Evolutionary conservation across 2,888 invertebrate species (phyloP).

Genomic region (Argyresthia goedartella): DNA sequence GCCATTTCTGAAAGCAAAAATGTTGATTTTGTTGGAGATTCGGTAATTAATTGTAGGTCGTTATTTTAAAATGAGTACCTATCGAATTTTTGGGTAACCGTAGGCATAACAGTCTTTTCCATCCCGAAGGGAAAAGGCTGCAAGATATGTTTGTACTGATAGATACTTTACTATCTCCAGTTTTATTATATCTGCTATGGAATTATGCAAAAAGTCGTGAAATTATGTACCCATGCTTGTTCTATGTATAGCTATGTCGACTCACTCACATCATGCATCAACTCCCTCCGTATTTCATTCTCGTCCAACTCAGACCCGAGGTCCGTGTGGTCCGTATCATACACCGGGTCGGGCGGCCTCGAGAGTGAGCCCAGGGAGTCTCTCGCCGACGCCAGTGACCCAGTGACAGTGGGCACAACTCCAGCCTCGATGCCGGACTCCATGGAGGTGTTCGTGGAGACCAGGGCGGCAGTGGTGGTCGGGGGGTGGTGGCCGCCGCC

Average conservation of each 20-base stretch:
- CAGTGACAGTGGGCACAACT: slow-evolving; percentile 80
- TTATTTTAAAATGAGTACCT: no score
- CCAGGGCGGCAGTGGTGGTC: slow-evolving; percentile 43
- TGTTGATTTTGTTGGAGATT: not conserved
- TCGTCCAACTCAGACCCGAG: slow-evolving; percentile 85
- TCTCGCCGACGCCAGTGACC: slow-evolving; percentile 71
- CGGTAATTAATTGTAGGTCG: no score
- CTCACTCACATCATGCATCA: slow-evolving; percentile 86
- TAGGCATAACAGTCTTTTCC: no score
- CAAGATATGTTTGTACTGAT: no score
- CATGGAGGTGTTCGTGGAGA: slow-evolving; percentile 66
- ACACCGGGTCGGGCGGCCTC: slow-evolving; percentile 73
- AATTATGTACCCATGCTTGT: no score
- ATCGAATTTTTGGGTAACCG: no score
- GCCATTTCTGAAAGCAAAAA: slow-evolving; percentile 87
- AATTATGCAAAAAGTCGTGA: no score
- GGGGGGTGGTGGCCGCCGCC: slow-evolving; percentile 38
- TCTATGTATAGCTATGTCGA: no score
- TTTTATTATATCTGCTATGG: no score
- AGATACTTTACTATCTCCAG: no score
- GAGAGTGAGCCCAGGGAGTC: slow-evolving; percentile 72
- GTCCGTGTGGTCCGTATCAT: slow-evolving; percentile 86
- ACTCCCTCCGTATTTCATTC: slow-evolving; percentile 79
- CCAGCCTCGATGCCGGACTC: slow-evolving; percentile 78
- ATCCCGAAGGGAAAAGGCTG: no score